Base-by-base conservation (phyloP, 2,797 vertebrate genomes). In the Tadarida brasiliensis region DNA sequence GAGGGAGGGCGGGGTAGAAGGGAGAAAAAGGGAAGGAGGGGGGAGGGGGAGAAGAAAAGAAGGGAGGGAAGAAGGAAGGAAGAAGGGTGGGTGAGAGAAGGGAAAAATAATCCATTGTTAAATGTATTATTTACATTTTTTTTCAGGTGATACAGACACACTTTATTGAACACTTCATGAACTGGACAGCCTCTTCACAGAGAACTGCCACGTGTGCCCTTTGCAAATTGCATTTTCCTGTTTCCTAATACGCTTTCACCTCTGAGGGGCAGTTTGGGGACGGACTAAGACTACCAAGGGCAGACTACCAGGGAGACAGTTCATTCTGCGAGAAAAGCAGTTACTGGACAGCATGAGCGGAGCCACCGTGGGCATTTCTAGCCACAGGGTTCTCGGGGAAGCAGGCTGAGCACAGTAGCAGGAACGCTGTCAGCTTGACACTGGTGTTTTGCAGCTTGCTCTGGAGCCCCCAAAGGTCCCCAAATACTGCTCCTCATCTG, bases 231-330 rank as follows among this genome's bases (percentile, higher is more conserved):
- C 63, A 78, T 93, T 90, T 74, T 73, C 11, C 65, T 5, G 51
- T 85, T 85, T 84, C 16, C 56, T 2, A 35, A n/a, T 51, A 47
- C 11, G 4, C 33, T 82, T 22, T 83, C 47, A 80, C 14, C 11
- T 94, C 90, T 49, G 33, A 47, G 85, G 39, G 77, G 24, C 6
- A 71, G 30, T 89, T 19, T 85, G 61, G 90, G n/a, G 74, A 82
- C 24, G 28, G 87, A 51, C 19, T 71, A 83, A 82, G 33, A 87
- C 49, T 19, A 14, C 44, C 28, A 35, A 35, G 26, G 83, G 51
- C 57, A 87, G 65, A 56, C 2, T 11, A 56, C 19, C 17, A 44
- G 82, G 57, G 54, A 87, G 65, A 68, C 9, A 7, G 12, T 47
- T 56, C 57, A 57, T 65, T 91, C 28, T 84, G 3, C 26, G 30